Evolutionary conservation across 2,113 vertebrate genomes (phyloP).

Genomic region (Noctilio leporinus): DNA sequence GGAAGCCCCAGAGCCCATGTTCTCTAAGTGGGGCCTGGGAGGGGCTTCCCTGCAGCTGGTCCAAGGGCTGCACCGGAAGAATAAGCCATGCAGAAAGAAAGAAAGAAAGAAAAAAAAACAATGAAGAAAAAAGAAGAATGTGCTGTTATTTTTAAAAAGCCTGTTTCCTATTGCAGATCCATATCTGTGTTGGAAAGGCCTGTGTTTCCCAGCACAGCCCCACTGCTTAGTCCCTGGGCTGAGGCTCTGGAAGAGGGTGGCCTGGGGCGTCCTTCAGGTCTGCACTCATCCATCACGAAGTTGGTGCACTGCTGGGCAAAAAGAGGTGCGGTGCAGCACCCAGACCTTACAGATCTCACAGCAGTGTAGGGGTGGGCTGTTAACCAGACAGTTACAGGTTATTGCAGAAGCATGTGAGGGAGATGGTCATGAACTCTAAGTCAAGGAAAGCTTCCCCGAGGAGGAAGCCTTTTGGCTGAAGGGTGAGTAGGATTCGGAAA

Average conservation of each 20-base stretch:
- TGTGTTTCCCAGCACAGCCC: background rate
- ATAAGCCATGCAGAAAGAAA: background rate
- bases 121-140: constrained; percentile 18
- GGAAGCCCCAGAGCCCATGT: background rate
- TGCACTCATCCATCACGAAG: background rate
- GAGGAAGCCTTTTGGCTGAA: background rate
- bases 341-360: background rate
- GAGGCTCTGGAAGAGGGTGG: background rate
- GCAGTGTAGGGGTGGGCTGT: fast-evolving
- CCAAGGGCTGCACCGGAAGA: background rate
- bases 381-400: too few species aligned
- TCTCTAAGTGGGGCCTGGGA: constrained; percentile 3
- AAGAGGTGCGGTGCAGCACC: too few species aligned
- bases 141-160: constrained; percentile 56
- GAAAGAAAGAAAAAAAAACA: background rate
- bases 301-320: background rate
- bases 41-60: background rate
- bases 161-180: constrained; percentile 49
- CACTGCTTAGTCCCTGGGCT: fast-evolving
- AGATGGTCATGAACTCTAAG: background rate
- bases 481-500: background rate
- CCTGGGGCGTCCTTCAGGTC: background rate
- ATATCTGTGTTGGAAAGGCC: background rate
- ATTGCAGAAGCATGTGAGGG: background rate
- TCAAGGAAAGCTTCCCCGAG: background rate